Conservation (phyloP, 1,140 invertebrate genomes). For the Neuroterus valhalla region DNA sequence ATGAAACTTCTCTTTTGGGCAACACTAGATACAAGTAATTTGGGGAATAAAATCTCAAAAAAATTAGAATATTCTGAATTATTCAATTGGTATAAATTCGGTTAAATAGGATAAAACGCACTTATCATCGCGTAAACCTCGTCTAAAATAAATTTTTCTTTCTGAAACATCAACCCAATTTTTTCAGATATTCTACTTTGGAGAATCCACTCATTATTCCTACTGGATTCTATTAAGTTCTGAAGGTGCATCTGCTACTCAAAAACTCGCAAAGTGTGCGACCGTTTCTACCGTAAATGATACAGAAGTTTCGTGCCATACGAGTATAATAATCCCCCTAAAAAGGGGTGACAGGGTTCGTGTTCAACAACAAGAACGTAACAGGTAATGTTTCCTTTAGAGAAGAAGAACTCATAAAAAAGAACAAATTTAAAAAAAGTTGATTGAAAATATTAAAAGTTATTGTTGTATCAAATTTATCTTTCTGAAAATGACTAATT, state of each 20-base stretch:
- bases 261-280: constrained; percentile 64
- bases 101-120: no score
- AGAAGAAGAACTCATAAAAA: constrained; percentile 5
- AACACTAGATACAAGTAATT: no score
- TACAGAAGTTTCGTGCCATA: constrained; percentile 65
- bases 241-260: constrained; percentile 56
- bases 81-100: no score
- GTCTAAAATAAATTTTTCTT: no score
- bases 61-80: no score
- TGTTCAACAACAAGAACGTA: constrained; percentile 63
- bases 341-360: constrained; percentile 64
- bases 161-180: neutral
- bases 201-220: constrained; percentile 61
- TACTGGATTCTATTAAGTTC: constrained; percentile 67
- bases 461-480: no score
- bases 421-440: constrained; percentile 28
- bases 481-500: no score
- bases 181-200: constrained; percentile 67
- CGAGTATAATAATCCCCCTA: constrained; percentile 60
- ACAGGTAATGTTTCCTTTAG: constrained; percentile 56
- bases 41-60: no score
- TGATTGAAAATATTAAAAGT: constrained; percentile 8
- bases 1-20: no score
- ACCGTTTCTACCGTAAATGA: constrained; percentile 55
- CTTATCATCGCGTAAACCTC: no score